These are phyloP conservation scores for Variabilichromis moorii DNA, from an alignment of 2,113 vertebrate species.

Conservation along the genomic window DNA sequence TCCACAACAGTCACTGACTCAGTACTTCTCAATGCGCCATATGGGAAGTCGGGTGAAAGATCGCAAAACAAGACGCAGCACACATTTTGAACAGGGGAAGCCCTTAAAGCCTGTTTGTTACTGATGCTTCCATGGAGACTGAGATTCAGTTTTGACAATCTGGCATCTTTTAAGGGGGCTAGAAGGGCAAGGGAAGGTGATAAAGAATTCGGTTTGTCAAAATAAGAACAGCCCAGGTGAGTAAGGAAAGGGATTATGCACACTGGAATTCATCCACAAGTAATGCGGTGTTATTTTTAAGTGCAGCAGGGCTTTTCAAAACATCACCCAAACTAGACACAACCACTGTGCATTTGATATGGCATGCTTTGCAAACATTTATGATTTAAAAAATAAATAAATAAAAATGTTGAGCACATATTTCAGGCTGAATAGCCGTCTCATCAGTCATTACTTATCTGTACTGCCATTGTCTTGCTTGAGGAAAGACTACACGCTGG, in stretches of 20 bases:
- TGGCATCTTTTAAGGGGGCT: not conserved
- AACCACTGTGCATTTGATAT: not conserved
- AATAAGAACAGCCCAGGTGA: not conserved
- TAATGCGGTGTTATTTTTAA: not conserved
- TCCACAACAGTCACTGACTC: slow-evolving; percentile 8
- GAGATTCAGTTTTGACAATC: slow-evolving; percentile 1
- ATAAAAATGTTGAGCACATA: not conserved
- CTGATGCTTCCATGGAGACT: slow-evolving; percentile 25
- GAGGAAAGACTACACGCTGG: not conserved
- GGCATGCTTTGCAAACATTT: not conserved
- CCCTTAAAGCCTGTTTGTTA: slow-evolving; percentile 1
- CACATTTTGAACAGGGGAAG: not conserved
- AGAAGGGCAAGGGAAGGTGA: not conserved
- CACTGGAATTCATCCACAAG: not conserved
- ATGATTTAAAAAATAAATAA: not conserved
- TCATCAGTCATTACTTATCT: slow-evolving; percentile 1
- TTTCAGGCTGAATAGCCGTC: not conserved
- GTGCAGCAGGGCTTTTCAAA: not conserved
- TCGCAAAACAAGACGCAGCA: slow-evolving; percentile 10
- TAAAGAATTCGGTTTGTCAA: not conserved
- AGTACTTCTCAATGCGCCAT: not conserved
- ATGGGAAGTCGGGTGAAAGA: slow-evolving; percentile 24
- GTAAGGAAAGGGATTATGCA: not conserved
- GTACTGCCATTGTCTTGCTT: not conserved
- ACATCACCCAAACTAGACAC: not conserved